Percentiles rank a stretch among this genome's conserved stretches.
These are phyloP conservation scores for Miniopterus natalensis DNA, from an alignment of 2,113 vertebrate genomes.

Conservation along the genomic window DNA sequence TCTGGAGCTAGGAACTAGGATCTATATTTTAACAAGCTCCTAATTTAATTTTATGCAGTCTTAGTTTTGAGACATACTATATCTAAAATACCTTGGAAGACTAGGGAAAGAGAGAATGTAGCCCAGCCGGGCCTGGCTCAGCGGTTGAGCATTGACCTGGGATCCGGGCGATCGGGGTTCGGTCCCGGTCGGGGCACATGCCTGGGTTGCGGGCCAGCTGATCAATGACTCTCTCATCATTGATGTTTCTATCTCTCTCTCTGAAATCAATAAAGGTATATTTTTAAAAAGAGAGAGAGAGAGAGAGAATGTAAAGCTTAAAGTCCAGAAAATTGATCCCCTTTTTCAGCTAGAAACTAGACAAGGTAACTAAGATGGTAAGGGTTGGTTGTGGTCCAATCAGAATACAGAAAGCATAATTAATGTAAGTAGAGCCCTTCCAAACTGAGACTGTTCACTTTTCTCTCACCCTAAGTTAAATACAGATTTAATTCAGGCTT, in stretches of 20 bases:
- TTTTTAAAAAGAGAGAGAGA: too few relatives aligned
- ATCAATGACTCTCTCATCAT: too few relatives aligned
- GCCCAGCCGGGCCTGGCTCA: too few relatives aligned
- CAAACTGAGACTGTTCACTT: background rate
- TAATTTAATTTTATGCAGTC: background rate
- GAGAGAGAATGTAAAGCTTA: background rate
- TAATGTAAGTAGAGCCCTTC: background rate
- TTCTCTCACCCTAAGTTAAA: background rate
- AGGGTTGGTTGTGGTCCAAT: slow-evolving; percentile 11
- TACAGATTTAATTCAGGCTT: background rate
- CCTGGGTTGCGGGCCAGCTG: too few relatives aligned
- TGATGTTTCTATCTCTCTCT: too few relatives aligned
- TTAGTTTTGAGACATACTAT: background rate
- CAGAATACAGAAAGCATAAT: background rate
- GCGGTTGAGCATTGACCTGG: too few relatives aligned
- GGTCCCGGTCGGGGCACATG: too few relatives aligned
- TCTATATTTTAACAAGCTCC: slow-evolving; percentile 31
- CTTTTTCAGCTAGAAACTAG: background rate
- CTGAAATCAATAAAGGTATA: too few relatives aligned
- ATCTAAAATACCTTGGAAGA: background rate
- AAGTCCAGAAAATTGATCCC: background rate
- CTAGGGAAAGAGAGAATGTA: background rate
- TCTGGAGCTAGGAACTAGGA: background rate
- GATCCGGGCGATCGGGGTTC: too few relatives aligned
- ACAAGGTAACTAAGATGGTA: background rate